These are phyloP conservation scores for Mellivora capensis DNA, from an alignment of 2,113 vertebrate genomes.

Conservation along the genomic window DNA sequence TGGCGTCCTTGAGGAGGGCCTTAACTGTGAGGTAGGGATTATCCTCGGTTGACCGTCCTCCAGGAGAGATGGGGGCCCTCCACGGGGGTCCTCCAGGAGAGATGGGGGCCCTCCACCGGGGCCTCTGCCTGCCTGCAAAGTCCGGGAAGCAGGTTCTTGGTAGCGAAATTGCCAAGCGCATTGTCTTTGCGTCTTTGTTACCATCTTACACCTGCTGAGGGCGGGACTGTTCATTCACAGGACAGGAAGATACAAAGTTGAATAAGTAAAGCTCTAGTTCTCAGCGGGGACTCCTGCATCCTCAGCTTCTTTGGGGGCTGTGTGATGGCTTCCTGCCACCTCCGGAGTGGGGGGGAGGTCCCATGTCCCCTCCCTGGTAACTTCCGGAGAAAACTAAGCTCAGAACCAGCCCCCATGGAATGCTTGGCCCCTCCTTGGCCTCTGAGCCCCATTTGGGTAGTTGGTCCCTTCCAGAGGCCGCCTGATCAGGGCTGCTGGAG, in stretches of 20 bases:
- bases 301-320: not conserved
- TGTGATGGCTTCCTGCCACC: not conserved
- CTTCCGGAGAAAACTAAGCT: not conserved
- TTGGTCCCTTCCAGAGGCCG: not conserved
- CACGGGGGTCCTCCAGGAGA: not conserved
- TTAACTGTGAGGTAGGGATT: not conserved
- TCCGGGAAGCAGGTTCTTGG: not conserved
- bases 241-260: not conserved
- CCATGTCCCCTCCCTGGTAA: no score
- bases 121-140: not conserved
- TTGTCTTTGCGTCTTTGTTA: not conserved
- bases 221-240: not conserved
- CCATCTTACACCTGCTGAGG: not conserved
- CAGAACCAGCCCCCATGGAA: accelerated
- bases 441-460: accelerated
- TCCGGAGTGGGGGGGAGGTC: no score
- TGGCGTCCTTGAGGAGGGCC: not conserved
- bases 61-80: accelerated
- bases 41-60: not conserved
- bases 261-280: not conserved
- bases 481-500: accelerated
- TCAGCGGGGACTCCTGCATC: not conserved
- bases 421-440: not conserved
- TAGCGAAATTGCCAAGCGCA: accelerated
- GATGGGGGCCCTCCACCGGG: accelerated